Base-by-base conservation (phyloP, 1,140 invertebrate species). In the Halotydeus destructor region DNA sequence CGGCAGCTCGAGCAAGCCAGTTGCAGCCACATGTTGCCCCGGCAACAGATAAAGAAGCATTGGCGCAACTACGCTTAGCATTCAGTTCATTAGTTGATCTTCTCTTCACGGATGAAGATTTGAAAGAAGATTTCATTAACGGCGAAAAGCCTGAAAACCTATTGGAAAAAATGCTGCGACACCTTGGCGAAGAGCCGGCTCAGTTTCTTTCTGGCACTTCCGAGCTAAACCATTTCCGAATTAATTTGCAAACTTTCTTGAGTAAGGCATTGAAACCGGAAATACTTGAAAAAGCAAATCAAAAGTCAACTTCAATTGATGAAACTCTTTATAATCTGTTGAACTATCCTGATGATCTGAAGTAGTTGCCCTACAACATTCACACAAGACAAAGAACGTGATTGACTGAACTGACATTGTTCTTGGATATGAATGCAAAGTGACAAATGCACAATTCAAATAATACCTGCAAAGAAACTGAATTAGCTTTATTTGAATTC, bases 231-330 rank as follows among this genome's bases (percentile, higher is more conserved):
- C 9, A 22, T 41, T 41, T 41, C 22, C 11, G 27, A 4, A 14
- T n/a, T 8, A 41, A 41, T 41, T 8, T 41, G 9, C 24, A 41
- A 32, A 41, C 39, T 5, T 41, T 41, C 23, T 19, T 41, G 3
- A 34, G 23, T 21, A 19, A 32, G 3, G n/a, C 30, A 8, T 32
- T 41, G 16, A 27, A 41, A 31, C 16, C 31, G 6, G 39, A 41
- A n/a, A 41, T 21, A 4, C 27, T 41, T 16, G n/a, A 6, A 32
- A 21, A 30, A 21, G 39, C 39, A 12, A 22, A 34, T 14, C 5
- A 32, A n/a, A 18, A 41, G 11, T 16, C 39, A 12, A 30, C 18
- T 32, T 34, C 27, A n/a, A 18, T 41, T 9, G 39, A 41, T 9
- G 39, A 41, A 31, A 21, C 23, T 12, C 31, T 41, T 21, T 18